Evolutionary conservation across 2,888 invertebrate species (phyloP).

Genomic region (Choristoneura rosaceana): DNA sequence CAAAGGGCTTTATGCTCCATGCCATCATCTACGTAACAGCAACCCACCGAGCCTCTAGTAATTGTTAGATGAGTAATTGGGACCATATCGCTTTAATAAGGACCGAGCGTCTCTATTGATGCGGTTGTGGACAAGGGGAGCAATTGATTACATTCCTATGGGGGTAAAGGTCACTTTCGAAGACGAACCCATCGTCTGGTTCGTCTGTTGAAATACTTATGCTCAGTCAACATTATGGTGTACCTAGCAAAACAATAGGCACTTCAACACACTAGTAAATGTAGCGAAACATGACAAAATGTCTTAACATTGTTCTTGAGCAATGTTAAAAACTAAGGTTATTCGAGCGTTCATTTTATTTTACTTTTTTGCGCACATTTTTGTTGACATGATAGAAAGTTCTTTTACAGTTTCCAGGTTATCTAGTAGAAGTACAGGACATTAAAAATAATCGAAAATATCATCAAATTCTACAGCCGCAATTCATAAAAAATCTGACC

Average conservation of each 20-base stretch:
- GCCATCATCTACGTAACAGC: background rate
- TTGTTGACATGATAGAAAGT: no score
- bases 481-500: no score
- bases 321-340: no score
- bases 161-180: slow-evolving; percentile 13
- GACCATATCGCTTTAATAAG: slow-evolving; percentile 13
- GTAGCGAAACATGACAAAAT: no score
- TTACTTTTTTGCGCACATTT: no score
- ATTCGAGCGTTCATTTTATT: no score
- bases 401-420: no score
- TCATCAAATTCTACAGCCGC: no score
- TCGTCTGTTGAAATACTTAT: background rate
- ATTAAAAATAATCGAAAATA: no score
- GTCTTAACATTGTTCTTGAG: no score
- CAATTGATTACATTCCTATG: slow-evolving; percentile 23
- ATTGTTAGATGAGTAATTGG: slow-evolving; percentile 15
- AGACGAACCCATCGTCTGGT: background rate
- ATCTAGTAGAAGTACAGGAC: no score
- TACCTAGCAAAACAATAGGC: background rate
- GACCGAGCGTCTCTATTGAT: slow-evolving; percentile 17
- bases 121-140: slow-evolving; percentile 15
- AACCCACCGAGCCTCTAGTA: slow-evolving; percentile 7
- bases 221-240: background rate
- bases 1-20: background rate
- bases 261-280: background rate